Conservation (phyloP, 2,797 vertebrate species). For the Sandelia bainsii region DNA sequence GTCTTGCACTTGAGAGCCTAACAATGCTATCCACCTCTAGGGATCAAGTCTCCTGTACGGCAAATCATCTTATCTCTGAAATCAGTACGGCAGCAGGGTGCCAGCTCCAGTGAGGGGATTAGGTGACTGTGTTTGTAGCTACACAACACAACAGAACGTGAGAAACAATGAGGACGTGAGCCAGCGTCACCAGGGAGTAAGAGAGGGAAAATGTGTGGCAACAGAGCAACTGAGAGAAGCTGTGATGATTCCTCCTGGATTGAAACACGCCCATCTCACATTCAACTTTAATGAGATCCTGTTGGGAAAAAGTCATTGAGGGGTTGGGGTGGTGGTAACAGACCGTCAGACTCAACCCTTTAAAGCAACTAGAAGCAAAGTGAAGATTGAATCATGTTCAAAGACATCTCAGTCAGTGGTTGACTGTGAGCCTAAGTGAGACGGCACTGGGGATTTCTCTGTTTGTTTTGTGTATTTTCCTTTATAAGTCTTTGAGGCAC, state of each 20-base stretch:
- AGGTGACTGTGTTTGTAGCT: constrained; percentile 52
- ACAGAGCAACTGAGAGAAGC: constrained; percentile 21
- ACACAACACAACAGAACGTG: constrained; percentile 28
- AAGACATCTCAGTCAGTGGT: constrained; percentile 62
- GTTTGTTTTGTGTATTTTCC: constrained; percentile 28
- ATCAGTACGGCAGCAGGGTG: constrained; percentile 38
- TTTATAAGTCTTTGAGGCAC: constrained; percentile 30
- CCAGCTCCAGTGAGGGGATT: constrained; percentile 31
- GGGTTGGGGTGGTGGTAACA: constrained; percentile 26
- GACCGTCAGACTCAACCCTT: constrained; percentile 46
- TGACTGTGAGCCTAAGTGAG: constrained; percentile 51
- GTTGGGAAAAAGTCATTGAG: constrained; percentile 39
- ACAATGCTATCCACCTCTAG: constrained; percentile 57
- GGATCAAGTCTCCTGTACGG: constrained; percentile 44
- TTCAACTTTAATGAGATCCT: constrained; percentile 51
- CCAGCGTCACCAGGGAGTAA: constrained; percentile 30
- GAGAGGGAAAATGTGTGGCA: constrained; percentile 47
- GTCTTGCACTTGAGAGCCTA: constrained; percentile 65
- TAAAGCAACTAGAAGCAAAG: constrained; percentile 73
- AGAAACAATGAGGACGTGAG: constrained; percentile 45
- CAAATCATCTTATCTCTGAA: constrained; percentile 45
- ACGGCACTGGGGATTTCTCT: constrained; percentile 48
- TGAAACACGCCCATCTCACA: constrained; percentile 48
- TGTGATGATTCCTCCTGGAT: constrained; percentile 44
- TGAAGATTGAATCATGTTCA: constrained; percentile 68